phyloP scores from a whole-genome alignment of 2,888 invertebrate species.

The Caenorhabditis sulstoni region DNA sequence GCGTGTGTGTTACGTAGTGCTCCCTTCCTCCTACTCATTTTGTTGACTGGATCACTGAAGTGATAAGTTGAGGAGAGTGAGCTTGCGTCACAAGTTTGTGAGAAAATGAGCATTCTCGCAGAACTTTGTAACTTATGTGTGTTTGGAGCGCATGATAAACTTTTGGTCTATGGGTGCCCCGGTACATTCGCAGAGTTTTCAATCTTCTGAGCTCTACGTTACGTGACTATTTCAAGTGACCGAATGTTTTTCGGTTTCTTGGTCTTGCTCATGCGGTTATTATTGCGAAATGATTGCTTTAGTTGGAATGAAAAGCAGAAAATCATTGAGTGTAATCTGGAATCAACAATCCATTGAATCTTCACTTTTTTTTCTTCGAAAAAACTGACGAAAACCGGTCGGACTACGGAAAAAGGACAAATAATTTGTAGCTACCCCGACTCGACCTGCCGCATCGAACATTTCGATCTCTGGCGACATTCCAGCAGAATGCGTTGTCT shows the following conservation, averaged over 20 bases:
- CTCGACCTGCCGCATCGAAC: slow-evolving; percentile 10
- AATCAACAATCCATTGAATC: not conserved
- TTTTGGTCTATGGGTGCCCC: slow-evolving; percentile 5
- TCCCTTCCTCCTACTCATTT: no score
- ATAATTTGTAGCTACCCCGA: slow-evolving; percentile 15
- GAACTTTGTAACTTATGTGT: no score
- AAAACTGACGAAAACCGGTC: slow-evolving; percentile 21
- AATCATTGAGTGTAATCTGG: no score
- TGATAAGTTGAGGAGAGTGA: no score
- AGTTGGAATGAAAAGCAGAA: not conserved
- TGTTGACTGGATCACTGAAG: no score
- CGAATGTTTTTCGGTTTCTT: no score
- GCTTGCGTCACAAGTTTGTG: no score
- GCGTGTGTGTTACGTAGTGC: no score
- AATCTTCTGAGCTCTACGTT: not conserved
- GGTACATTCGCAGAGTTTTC: slow-evolving; percentile 5
- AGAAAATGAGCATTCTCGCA: no score
- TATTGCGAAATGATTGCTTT: no score
- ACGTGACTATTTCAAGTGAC: no score
- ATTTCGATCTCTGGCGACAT: slow-evolving; percentile 44
- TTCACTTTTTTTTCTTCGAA: not conserved
- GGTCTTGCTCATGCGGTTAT: no score
- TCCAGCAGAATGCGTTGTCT: slow-evolving; percentile 21
- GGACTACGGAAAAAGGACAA: slow-evolving; percentile 12
- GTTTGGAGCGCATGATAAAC: not conserved